phyloP scores from a whole-genome alignment of 2,888 invertebrate genomes.

The Maniola hyperantus region DNA sequence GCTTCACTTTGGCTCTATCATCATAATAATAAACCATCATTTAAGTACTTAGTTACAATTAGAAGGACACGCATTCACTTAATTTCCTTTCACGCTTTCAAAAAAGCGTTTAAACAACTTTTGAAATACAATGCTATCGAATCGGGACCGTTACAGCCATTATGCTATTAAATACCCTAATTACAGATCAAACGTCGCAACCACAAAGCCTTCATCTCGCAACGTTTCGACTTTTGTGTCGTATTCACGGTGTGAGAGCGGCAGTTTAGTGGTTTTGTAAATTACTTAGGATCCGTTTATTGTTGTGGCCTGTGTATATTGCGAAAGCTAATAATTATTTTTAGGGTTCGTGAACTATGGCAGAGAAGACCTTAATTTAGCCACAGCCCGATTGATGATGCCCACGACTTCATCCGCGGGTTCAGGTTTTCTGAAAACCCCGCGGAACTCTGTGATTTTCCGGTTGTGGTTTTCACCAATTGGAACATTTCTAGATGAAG shows the following conservation, averaged over 20 bases:
- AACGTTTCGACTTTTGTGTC: conserved; percentile 69
- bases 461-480: too few relatives aligned
- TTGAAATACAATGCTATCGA: conserved; percentile 67
- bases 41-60: conserved; percentile 49
- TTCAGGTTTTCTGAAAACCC: too few relatives aligned
- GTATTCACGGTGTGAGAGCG: conserved; percentile 60
- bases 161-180: conserved; percentile 75
- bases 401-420: too few relatives aligned
- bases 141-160: conserved; percentile 74
- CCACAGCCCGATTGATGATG: not conserved
- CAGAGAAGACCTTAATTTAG: not conserved
- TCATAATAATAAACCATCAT: conserved; percentile 45
- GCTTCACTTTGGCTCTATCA: conserved; percentile 36
- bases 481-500: too few relatives aligned
- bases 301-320: conserved; percentile 34
- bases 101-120: conserved; percentile 53
- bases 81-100: conserved; percentile 56
- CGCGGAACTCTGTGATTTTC: too few relatives aligned
- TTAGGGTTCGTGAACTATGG: conserved; percentile 20
- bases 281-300: conserved; percentile 59
- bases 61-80: conserved; percentile 53
- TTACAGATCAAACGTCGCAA: conserved; percentile 76
- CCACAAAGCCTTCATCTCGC: conserved; percentile 74
- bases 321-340: conserved; percentile 23
- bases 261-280: conserved; percentile 67